phyloP scores from a whole-genome alignment of 2,797 vertebrate genomes.

The Lacerta viridis region DNA sequence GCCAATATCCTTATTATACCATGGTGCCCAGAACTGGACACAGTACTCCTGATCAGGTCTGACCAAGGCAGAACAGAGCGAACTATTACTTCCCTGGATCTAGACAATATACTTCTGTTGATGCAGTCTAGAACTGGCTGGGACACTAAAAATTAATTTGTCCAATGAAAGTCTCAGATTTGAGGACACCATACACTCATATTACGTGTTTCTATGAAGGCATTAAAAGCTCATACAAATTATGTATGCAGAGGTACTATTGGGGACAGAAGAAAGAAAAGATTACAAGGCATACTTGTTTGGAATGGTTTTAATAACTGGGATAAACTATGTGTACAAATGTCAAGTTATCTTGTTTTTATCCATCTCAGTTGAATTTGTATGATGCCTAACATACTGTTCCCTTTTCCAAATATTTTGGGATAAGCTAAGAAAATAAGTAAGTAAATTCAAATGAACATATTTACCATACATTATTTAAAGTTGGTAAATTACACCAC shows the following conservation, averaged over 20 bases:
- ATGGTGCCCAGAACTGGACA: too few relatives aligned
- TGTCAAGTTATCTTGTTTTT: neutral
- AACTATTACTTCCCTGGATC: too few relatives aligned
- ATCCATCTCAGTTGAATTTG: neutral
- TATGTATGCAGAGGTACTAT: neutral
- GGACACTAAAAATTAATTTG: neutral
- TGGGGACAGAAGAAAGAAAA: neutral
- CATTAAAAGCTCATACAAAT: neutral
- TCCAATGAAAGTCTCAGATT: neutral
- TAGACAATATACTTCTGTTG: too few relatives aligned
- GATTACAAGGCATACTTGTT: neutral
- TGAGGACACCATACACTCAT: neutral
- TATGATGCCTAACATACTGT: neutral
- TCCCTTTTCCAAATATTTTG: neutral
- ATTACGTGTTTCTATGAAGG: neutral
- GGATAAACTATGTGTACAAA: neutral
- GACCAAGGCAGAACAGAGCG: too few relatives aligned
- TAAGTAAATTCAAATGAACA: neutral
- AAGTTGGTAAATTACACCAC: neutral
- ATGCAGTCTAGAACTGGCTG: neutral
- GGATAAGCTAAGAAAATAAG: neutral
- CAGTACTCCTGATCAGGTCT: too few relatives aligned
- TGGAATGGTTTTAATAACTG: neutral
- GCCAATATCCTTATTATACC: too few relatives aligned
- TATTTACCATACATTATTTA: neutral